These are phyloP conservation scores for Micronycteris hirsuta DNA, from an alignment of 2,113 vertebrate genomes.

Conservation along the genomic window DNA sequence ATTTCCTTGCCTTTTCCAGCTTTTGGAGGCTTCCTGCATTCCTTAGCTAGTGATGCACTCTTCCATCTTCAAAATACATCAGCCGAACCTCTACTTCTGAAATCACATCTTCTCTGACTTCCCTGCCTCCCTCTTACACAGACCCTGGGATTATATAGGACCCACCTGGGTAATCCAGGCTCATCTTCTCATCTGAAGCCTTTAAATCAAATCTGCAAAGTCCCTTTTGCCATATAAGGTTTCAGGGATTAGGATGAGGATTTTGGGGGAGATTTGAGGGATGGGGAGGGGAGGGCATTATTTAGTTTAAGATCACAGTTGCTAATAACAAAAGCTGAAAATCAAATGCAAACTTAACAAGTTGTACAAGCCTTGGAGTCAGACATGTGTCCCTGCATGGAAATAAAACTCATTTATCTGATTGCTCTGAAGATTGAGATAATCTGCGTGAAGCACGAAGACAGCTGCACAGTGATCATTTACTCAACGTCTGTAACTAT, in stretches of 20 bases:
- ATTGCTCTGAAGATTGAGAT: conserved; percentile 10
- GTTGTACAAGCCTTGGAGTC: not conserved
- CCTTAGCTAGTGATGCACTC: not conserved
- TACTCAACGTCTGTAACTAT: not conserved
- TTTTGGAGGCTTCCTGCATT: not conserved
- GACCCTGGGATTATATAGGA: not conserved
- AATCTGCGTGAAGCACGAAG: not conserved
- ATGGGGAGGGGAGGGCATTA: no score
- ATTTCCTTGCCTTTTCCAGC: not conserved
- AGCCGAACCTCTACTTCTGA: not conserved
- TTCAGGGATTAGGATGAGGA: not conserved
- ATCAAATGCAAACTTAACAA: not conserved
- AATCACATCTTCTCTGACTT: no score
- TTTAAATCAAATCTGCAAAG: not conserved
- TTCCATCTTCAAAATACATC: not conserved
- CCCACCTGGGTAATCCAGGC: not conserved
- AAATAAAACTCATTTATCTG: not conserved
- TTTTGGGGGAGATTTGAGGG: not conserved
- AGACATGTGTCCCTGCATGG: not conserved
- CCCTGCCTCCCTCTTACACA: not conserved
- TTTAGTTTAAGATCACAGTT: not conserved
- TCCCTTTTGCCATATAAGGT: not conserved
- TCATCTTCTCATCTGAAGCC: not conserved
- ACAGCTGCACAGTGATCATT: not conserved
- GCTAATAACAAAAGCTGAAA: not conserved